Evolutionary conservation across 1,140 invertebrate genomes (phyloP).

Genomic region (Lepidurus apus): DNA sequence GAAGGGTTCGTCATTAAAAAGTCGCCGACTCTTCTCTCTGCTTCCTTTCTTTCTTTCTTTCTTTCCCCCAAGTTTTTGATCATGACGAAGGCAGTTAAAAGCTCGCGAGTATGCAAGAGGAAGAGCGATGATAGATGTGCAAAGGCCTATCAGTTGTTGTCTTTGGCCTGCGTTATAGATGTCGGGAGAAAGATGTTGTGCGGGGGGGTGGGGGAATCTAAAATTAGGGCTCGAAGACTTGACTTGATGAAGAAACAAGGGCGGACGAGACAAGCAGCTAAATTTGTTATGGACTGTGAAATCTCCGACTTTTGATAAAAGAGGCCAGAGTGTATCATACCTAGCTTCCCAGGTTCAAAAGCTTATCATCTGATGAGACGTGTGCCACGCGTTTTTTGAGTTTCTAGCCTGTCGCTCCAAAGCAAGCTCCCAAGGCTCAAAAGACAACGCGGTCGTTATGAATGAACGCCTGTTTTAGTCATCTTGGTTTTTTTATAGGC

Average conservation of each 20-base stretch:
- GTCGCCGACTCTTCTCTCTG: neutral
- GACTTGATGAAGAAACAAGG: slow-evolving; percentile 15
- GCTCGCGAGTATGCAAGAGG: slow-evolving; percentile 6
- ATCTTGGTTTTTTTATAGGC: neutral
- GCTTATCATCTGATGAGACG: slow-evolving; percentile 14
- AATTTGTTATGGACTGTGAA: slow-evolving; percentile 19
- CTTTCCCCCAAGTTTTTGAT: neutral
- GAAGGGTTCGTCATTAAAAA: neutral
- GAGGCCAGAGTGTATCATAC: neutral
- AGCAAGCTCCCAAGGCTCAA: neutral
- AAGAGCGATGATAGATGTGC: slow-evolving; percentile 16
- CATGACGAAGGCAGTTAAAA: slow-evolving; percentile 3
- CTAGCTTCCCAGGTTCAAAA: slow-evolving; percentile 5
- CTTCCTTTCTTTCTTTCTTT: too few species aligned
- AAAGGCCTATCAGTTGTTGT: slow-evolving; percentile 14
- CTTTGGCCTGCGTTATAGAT: slow-evolving; percentile 21
- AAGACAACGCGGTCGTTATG: neutral
- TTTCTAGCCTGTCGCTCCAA: neutral
- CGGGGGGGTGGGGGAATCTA: neutral
- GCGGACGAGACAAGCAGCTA: slow-evolving; percentile 8
- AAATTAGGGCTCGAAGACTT: neutral
- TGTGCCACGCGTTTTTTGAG: neutral
- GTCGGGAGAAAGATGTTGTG: slow-evolving; percentile 4
- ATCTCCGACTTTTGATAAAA: slow-evolving; percentile 5
- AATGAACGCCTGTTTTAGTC: slow-evolving; percentile 13